These are phyloP conservation scores for Clanis bilineata DNA, from an alignment of 2,888 invertebrate species.

Conservation along the genomic window DNA sequence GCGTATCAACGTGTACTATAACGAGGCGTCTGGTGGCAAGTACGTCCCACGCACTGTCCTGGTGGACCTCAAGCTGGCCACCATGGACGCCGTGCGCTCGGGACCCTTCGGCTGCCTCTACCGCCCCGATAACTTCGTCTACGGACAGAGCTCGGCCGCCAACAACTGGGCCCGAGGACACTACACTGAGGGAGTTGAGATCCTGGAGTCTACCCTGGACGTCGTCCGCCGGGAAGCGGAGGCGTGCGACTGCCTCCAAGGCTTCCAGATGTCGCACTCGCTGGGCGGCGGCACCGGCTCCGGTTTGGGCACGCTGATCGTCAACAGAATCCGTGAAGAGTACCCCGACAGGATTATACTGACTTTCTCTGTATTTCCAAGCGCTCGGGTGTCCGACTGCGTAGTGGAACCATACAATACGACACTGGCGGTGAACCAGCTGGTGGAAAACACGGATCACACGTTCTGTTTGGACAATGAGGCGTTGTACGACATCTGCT, in stretches of 20 bases:
- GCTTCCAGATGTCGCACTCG: conserved; percentile 92
- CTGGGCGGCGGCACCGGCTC: conserved; percentile 78
- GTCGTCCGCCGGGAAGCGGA: conserved; percentile 93
- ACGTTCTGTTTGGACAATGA: conserved; percentile 90
- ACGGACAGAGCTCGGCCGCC: conserved; percentile 80
- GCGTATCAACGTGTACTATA: conserved; percentile 89
- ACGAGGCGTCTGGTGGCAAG: conserved; percentile 83
- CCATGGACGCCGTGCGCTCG: conserved; percentile 93
- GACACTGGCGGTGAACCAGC: conserved; percentile 90
- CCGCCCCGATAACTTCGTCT: conserved; percentile 95
- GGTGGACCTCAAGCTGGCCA: conserved; percentile 67
- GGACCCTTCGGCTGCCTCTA: conserved; percentile 93
- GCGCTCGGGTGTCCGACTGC: conserved; percentile 89
- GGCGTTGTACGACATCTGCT: conserved; percentile 88
- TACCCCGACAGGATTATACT: conserved; percentile 94
- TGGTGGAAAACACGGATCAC: conserved; percentile 88
- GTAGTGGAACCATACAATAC: conserved; percentile 90
- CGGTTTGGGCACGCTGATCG: conserved; percentile 84
- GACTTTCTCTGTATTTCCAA: conserved; percentile 90
- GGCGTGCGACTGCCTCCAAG: conserved; percentile 95
- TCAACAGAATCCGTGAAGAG: conserved; percentile 93
- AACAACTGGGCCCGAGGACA: conserved; percentile 86
- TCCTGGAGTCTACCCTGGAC: conserved; percentile 90
- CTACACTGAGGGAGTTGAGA: conserved; percentile 95
- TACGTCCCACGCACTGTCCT: conserved; percentile 72